Conservation (phyloP, 2,113 vertebrate species). For the Felis chaus region DNA sequence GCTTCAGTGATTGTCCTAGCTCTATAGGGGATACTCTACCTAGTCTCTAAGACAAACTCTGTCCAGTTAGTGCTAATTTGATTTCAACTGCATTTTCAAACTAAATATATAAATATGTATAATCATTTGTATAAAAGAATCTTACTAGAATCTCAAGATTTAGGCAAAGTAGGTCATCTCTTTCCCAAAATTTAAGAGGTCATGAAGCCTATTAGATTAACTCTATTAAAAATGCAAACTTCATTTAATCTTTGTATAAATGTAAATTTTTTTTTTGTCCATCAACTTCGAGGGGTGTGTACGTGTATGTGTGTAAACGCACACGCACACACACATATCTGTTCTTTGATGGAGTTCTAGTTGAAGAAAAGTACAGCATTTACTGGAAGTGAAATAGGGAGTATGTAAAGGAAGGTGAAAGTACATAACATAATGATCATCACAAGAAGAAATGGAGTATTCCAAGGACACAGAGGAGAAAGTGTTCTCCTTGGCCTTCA, state of each 20-base stretch:
- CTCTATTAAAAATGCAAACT: not conserved
- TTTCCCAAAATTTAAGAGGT: not conserved
- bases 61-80: not conserved
- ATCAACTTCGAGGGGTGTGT: not conserved
- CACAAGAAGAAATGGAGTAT: not conserved
- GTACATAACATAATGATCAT: not conserved
- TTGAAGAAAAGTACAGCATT: not conserved
- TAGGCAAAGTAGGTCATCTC: not conserved
- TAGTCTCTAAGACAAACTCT: not conserved
- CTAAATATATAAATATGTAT: not conserved
- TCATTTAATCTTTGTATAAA: not conserved
- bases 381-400: not conserved
- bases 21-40: not conserved
- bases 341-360: not conserved
- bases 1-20: not conserved
- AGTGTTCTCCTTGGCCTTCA: accelerated
- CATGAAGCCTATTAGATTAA: not conserved
- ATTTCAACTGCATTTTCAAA: not conserved
- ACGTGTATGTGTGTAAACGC: not conserved
- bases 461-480: not conserved
- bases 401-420: not conserved
- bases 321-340: not conserved
- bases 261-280: not conserved
- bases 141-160: not conserved
- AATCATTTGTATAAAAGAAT: not conserved